Evolutionary conservation across 2,113 vertebrate species (phyloP), one percentile per base, ranked within the genome.

Genomic region (Eupsittula cactorum): DNA sequence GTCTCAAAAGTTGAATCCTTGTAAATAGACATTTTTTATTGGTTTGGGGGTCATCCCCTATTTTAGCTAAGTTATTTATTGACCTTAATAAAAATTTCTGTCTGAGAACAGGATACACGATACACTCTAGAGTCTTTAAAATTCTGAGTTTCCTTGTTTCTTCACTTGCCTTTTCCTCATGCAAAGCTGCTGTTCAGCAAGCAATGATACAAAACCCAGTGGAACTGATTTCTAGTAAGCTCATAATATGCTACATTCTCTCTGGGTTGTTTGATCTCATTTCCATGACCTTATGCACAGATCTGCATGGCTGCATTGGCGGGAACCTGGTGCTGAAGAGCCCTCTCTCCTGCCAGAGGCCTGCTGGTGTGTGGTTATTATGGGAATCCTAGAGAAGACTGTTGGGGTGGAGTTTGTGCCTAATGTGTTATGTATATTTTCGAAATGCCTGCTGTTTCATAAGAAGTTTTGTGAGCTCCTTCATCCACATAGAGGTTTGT

Each of bases 251-350:
- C 13, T 9, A 20, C 46, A 25, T 53, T n/a, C 11, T 57, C 35
- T 41, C 10, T 2, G 18, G 49, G 41, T 27, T n/a, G 37, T 76
- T 93, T 18, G 24, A 27, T 57, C 23, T 31, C 4, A 1, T 57
- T 79, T 83, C 53, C 13, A 6, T 59, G 41, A 27, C 44, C 10
- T 67, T n/a, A 14, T 11, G 29, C 6, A 10, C 5, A 9, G 41
- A 11, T 19, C 37, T 47, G 2, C 7, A 0, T 11, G 8, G 31
- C 59, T 67, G 44, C 37, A 8, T 33, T 1, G 2, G 41, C 16
- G 8, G 27, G 13, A 12, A 16, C 2, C 14, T 15, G 33, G 53
- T 64, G 64, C 4, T 27, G 64, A 46, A n/a, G 24, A 70, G 50
- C 27, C 19, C 11, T n/a, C 44, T 74, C 44, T 74, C 24, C 49